phyloP scores from a whole-genome alignment of 2,797 vertebrate species.

The Alauda arvensis region DNA sequence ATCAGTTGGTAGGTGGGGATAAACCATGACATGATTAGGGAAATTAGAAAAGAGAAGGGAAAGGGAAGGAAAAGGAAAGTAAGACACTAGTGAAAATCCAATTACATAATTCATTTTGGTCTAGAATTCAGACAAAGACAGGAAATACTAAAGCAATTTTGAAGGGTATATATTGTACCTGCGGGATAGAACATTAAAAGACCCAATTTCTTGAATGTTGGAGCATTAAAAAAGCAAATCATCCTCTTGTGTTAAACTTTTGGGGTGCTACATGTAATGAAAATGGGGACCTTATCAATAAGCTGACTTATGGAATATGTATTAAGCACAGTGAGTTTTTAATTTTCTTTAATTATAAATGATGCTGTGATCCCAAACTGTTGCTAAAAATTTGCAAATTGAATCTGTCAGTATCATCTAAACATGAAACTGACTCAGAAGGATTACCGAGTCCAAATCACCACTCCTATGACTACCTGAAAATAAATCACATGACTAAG shows the following conservation, averaged over 20 bases:
- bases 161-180: neutral
- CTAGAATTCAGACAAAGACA: neutral
- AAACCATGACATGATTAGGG: neutral
- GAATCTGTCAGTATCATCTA: neutral
- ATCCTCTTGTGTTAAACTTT: neutral
- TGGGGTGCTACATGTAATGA: neutral
- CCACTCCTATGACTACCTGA: fast-evolving
- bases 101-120: neutral
- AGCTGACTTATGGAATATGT: neutral
- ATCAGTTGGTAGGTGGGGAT: neutral
- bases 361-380: neutral
- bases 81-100: neutral
- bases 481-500: neutral
- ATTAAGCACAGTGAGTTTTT: neutral
- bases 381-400: neutral
- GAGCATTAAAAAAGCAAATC: neutral
- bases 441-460: neutral
- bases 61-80: neutral
- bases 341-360: neutral
- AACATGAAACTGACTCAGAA: neutral
- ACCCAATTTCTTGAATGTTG: no score
- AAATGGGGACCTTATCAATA: neutral
- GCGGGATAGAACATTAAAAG: no score
- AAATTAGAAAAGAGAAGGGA: neutral
- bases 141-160: neutral